These are phyloP conservation scores for Stegodyphus dumicola DNA, from an alignment of 1,140 invertebrate genomes.

Conservation along the genomic window DNA sequence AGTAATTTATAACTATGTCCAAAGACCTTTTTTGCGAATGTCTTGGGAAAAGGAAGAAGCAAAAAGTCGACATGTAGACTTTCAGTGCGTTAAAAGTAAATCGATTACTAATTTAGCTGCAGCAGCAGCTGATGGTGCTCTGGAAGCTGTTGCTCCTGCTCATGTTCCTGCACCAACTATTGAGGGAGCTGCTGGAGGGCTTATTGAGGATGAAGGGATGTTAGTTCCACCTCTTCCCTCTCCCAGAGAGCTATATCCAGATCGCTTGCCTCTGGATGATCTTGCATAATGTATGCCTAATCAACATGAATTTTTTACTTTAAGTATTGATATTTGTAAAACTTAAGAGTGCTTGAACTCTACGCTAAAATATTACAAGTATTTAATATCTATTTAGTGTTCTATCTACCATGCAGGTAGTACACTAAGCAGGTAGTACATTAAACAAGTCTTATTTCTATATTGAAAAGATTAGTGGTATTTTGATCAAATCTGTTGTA, in stretches of 20 bases:
- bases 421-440: background rate
- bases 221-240: constrained; percentile 68
- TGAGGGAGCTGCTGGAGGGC: constrained; percentile 65
- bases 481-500: constrained; percentile 14
- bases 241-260: constrained; percentile 69
- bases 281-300: constrained; percentile 21
- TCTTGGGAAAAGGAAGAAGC: constrained; percentile 99
- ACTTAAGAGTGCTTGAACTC: background rate
- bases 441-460: background rate
- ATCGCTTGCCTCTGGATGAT: constrained; percentile 67
- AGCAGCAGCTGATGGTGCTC: constrained; percentile 86
- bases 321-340: background rate
- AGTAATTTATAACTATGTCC: constrained; percentile 99
- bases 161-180: constrained; percentile 21
- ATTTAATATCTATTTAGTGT: constrained; percentile 15
- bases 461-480: background rate
- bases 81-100: constrained; percentile 95
- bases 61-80: constrained; percentile 98
- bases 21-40: constrained; percentile 99
- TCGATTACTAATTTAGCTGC: constrained; percentile 93
- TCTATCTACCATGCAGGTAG: constrained; percentile 23
- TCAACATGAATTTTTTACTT: background rate
- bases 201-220: constrained; percentile 63
- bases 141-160: constrained; percentile 69
- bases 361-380: background rate